These are phyloP conservation scores for Meleagris gallopavo DNA, from an alignment of 2,113 vertebrate genomes.

Conservation along the genomic window DNA sequence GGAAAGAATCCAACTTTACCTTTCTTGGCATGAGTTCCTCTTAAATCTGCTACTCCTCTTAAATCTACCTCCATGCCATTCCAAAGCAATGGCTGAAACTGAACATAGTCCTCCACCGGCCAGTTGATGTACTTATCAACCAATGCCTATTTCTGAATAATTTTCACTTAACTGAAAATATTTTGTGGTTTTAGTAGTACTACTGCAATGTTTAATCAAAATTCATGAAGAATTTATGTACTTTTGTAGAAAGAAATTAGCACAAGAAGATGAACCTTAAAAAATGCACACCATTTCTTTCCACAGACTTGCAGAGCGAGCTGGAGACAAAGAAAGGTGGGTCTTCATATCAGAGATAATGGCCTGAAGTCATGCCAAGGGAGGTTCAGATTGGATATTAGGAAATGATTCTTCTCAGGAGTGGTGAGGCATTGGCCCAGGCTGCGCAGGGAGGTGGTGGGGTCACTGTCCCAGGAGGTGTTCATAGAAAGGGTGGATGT, in stretches of 20 bases:
- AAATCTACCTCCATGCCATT: neutral
- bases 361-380: too few species aligned
- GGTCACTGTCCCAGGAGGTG: too few species aligned
- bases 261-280: neutral
- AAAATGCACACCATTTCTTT: neutral
- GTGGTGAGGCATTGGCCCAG: too few species aligned
- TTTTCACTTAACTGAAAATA: neutral
- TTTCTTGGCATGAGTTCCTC: neutral
- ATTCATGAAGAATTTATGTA: neutral
- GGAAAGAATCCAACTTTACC: neutral
- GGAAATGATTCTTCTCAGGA: too few species aligned
- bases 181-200: neutral
- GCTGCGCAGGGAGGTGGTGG: too few species aligned
- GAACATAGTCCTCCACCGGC: neutral
- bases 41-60: neutral
- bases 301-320: rapidly evolving
- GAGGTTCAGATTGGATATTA: too few species aligned
- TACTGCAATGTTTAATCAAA: neutral
- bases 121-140: neutral
- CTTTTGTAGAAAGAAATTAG: neutral
- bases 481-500: too few species aligned
- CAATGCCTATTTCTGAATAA: neutral
- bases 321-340: rapidly evolving
- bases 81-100: neutral
- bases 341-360: neutral